Evolutionary conservation across 1,140 invertebrate genomes (phyloP).

Genomic region (Drosophila lacteicornis): DNA sequence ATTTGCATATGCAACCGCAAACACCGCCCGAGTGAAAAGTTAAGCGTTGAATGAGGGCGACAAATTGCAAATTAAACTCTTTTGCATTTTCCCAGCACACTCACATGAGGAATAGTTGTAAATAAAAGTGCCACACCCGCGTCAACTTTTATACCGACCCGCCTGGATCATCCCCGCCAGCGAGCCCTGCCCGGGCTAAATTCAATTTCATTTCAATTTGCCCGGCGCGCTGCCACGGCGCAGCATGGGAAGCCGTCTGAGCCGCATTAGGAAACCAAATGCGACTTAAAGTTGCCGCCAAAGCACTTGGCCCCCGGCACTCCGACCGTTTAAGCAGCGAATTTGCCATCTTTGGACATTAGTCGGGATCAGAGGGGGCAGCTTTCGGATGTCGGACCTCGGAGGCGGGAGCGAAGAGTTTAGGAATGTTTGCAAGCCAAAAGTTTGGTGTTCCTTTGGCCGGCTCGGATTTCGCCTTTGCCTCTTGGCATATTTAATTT

Average conservation of each 20-base stretch:
- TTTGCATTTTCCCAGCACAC: constrained; percentile 72
- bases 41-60: constrained; percentile 82
- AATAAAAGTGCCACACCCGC: constrained; percentile 71
- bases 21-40: constrained; percentile 70
- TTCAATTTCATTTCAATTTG: constrained; percentile 77
- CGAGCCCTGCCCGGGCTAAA: constrained; percentile 46
- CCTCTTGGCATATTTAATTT: constrained; percentile 80
- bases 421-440: constrained; percentile 58
- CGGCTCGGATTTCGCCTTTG: constrained; percentile 58
- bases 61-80: constrained; percentile 84
- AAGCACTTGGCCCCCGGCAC: constrained; percentile 28
- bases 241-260: constrained; percentile 35
- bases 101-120: constrained; percentile 74
- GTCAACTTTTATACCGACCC: constrained; percentile 56
- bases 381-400: background rate
- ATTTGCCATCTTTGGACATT: constrained; percentile 51
- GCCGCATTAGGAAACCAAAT: constrained; percentile 59
- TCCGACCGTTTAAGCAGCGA: constrained; percentile 59
- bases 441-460: constrained; percentile 58
- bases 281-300: constrained; percentile 53
- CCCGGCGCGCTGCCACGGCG: constrained; percentile 20
- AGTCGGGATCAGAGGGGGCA: constrained; percentile 15
- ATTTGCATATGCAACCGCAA: constrained; percentile 80
- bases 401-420: constrained; percentile 47
- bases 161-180: background rate